Conservation (phyloP, 2,888 invertebrate genomes). For the Incurvaria masculella region DNA sequence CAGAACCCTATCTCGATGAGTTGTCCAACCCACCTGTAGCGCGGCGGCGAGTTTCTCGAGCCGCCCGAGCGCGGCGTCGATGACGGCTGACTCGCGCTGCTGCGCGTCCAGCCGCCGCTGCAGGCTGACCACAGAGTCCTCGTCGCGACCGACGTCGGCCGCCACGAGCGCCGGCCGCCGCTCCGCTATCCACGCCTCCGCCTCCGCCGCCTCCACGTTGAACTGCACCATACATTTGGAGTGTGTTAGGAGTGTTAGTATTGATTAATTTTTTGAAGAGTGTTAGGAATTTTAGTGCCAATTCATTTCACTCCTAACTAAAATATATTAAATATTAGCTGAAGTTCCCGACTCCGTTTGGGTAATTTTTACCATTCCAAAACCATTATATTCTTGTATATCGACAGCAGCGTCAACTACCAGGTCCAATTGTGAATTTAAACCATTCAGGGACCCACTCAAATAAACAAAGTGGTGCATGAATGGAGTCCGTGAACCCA, state of each 20-base stretch:
- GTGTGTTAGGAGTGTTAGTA: neutral
- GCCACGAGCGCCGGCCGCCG: slow-evolving; percentile 73
- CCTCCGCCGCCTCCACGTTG: slow-evolving; percentile 73
- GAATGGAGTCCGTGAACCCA: no score
- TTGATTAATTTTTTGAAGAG: neutral
- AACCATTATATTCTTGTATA: no score
- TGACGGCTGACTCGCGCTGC: slow-evolving; percentile 79
- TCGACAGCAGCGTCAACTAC: no score
- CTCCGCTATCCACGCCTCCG: slow-evolving; percentile 90
- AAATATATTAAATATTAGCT: no score
- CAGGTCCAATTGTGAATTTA: no score
- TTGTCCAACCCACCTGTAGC: slow-evolving; percentile 27
- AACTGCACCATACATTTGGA: neutral
- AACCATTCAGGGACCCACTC: no score
- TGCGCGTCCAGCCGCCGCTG: slow-evolving; percentile 79
- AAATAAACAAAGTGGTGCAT: no score
- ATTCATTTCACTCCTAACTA: no score
- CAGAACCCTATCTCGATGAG: no score
- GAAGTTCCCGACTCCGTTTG: no score
- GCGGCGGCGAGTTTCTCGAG: slow-evolving; percentile 65
- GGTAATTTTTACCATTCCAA: no score
- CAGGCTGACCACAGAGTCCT: slow-evolving; percentile 83
- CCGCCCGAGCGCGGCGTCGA: slow-evolving; percentile 68
- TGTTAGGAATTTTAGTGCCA: no score
- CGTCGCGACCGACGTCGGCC: slow-evolving; percentile 86